These are phyloP conservation scores for Paracyprichromis sp. DNA, from an alignment of 2,113 vertebrate genomes.

Conservation along the genomic window DNA sequence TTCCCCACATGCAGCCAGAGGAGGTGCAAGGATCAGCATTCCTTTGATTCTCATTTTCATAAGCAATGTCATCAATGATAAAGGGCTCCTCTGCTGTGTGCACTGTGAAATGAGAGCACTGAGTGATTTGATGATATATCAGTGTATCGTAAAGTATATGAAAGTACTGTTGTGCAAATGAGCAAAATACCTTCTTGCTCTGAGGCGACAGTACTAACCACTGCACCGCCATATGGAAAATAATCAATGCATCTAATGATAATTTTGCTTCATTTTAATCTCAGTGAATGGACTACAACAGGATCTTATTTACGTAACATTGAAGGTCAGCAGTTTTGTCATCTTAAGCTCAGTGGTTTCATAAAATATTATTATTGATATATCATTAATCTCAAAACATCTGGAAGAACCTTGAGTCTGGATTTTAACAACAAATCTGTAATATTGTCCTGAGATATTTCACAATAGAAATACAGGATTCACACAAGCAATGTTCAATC, in stretches of 20 bases:
- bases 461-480: not conserved
- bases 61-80: conserved; percentile 58
- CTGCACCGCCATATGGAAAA: not conserved
- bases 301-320: not conserved
- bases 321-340: not conserved
- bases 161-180: not conserved
- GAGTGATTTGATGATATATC: not conserved
- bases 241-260: not conserved
- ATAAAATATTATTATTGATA: not conserved
- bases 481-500: not conserved
- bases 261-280: not conserved
- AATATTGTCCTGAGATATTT: not conserved
- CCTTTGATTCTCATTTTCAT: conserved; percentile 20
- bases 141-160: not conserved
- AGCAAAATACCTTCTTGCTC: not conserved
- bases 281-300: not conserved
- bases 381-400: not conserved
- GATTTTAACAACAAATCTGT: not conserved
- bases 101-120: conserved; percentile 8
- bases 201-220: not conserved
- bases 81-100: conserved; percentile 29
- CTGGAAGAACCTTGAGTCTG: not conserved
- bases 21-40: conserved; percentile 66
- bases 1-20: conserved; percentile 54
- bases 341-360: not conserved